Base-by-base conservation (phyloP, 2,113 vertebrate species). In the Ibidorhyncha struthersii region DNA sequence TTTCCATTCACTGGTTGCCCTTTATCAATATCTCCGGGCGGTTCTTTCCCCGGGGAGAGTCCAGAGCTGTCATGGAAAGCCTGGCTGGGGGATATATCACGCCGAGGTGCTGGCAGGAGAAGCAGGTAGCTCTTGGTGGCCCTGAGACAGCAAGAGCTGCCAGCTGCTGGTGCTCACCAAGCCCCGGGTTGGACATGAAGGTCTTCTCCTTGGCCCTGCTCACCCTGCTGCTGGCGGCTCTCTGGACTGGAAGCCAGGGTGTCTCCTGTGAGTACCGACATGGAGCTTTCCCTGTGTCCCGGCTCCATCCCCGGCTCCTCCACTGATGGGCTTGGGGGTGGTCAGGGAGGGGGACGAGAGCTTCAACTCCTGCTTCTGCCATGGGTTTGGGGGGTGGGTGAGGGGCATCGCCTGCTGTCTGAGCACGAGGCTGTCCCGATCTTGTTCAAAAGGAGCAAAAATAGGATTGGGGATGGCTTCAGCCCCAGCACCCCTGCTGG, bases 221-320 rank as follows among this genome's bases (percentile, higher is more conserved):
- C 21, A 4, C 36, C 27, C 56, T 97, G 74, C 85, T 96, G 71
- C 85, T 97, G 67, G 58, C 4, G 2, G 49, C 79, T 43, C 23
- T 61, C 88, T 96, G 82, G 36, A 30, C 43, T 25, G 74, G 43
- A 12, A 82, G 56, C 62, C 71, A 41, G 6, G 47, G 62, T 1
- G 0, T 2, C 4, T 85, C 92, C 66, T 29, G 90, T 94, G 9
- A 95, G 96, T 94, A 91, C 14, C 0, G 1, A 36, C 10, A 4
- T 0, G 0, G 25, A 74, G 12, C 5, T n/a, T 67, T 27, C 29
- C 17, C 32, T 11, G 27, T 67, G 19, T 6, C 41, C 30, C 5
- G 2, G 21, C 1, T 0, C 30, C 1, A 0, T 32, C 12, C 49
- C 56, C 1, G 0, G 14, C 63, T 77, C 29, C 34, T 50, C 17